Percentiles rank a stretch among this genome's conserved stretches.
Conservation (phyloP, 2,888 invertebrate species). For the Diarsia rubi region DNA sequence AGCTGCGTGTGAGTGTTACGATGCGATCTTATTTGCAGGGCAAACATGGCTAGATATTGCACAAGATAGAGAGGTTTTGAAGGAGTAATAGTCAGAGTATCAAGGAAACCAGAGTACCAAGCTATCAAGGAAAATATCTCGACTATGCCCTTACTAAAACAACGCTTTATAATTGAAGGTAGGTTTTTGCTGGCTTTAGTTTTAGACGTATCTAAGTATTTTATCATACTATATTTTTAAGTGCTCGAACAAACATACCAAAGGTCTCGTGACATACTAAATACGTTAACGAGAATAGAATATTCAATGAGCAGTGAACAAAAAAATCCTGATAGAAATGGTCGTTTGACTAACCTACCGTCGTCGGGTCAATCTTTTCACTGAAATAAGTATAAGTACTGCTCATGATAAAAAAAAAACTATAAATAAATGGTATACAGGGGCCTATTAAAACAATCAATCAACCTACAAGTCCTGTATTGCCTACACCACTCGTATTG, state of each 20-base stretch:
- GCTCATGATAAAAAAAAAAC: background rate
- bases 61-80: background rate
- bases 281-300: background rate
- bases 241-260: background rate
- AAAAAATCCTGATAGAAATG: background rate
- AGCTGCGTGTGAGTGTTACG: background rate
- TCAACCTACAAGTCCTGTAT: background rate
- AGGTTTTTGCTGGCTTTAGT: background rate
- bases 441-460: background rate
- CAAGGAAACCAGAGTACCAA: no score
- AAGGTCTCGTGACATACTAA: background rate
- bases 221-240: background rate
- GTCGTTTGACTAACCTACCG: background rate
- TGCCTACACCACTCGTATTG: constrained; percentile 7
- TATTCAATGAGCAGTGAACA: background rate
- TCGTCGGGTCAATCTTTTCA: background rate
- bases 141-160: background rate
- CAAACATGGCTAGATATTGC: no score
- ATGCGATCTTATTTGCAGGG: background rate
- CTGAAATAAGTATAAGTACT: background rate
- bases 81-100: background rate
- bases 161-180: no score
- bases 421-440: background rate
- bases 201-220: background rate
- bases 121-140: no score